A percentile compares a stretch with the other conserved stretches of the same genome.
Evolutionary conservation across 1,140 invertebrate species (phyloP).

Genomic region (Mizuhopecten yessoensis): DNA sequence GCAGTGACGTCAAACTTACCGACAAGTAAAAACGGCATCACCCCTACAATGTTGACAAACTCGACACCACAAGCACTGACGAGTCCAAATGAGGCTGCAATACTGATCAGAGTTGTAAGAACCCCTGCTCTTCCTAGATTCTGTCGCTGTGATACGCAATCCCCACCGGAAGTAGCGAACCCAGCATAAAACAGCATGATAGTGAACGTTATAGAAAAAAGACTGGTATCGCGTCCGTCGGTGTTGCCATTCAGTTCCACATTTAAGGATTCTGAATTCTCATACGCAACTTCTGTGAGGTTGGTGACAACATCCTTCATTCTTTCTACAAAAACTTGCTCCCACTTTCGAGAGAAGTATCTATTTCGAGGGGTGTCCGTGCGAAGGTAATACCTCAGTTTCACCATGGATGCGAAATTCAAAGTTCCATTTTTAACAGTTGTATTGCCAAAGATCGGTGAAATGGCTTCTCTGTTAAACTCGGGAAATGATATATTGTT

Average conservation of each 20-base stretch:
- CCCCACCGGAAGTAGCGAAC: constrained; percentile 64
- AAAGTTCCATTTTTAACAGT: constrained; percentile 19
- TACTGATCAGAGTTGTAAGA: constrained; percentile 94
- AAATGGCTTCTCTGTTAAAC: background rate
- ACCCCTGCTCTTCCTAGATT: constrained; percentile 96
- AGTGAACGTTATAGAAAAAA: constrained; percentile 66
- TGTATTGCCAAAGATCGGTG: constrained; percentile 44
- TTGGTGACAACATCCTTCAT: constrained; percentile 15
- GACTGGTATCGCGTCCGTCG: constrained; percentile 60
- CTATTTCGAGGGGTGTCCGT: background rate
- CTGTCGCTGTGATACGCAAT: constrained; percentile 90
- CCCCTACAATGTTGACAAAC: constrained; percentile 97
- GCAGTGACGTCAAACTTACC: constrained; percentile 87
- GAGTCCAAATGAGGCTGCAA: constrained; percentile 94
- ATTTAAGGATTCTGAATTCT: constrained; percentile 61
- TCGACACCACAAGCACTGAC: constrained; percentile 94
- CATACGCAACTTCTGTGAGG: constrained; percentile 47
- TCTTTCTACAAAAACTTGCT: constrained; percentile 41
- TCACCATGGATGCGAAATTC: constrained; percentile 1
- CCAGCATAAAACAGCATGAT: constrained; percentile 71
- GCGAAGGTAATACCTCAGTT: constrained; percentile 46
- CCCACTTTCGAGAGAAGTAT: constrained; percentile 41
- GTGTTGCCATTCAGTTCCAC: constrained; percentile 59
- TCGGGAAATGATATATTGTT: constrained; percentile 43
- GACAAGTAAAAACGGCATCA: constrained; percentile 97